A percentile compares a stretch with the other conserved stretches of the same genome.
Evolutionary conservation across 2,797 vertebrate genomes (phyloP).

Genomic region (Enteromius fasciolatus): DNA sequence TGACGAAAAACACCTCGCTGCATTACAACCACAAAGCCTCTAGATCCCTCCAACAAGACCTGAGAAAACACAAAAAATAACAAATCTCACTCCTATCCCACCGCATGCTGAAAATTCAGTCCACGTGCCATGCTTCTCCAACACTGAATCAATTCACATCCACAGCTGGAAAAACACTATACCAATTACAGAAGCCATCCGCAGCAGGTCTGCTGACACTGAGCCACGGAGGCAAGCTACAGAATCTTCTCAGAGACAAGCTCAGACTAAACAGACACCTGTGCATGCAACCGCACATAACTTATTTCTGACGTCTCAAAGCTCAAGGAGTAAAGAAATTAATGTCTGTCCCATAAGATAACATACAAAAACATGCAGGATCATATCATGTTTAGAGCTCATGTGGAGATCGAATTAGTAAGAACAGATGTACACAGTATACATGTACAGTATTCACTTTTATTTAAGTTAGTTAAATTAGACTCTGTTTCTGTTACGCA

Average conservation of each 20-base stretch:
- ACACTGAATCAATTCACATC: conserved; percentile 30
- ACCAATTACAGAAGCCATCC: conserved; percentile 21
- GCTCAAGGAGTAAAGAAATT: not conserved
- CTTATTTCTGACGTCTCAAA: not conserved
- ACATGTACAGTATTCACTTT: not conserved
- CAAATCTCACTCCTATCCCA: not conserved
- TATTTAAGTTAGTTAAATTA: not conserved
- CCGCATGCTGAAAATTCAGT: not conserved
- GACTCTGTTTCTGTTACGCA: not conserved
- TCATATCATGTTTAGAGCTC: not conserved
- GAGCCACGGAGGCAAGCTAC: not conserved
- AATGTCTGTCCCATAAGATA: not conserved
- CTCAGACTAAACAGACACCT: not conserved
- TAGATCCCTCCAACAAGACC: not conserved
- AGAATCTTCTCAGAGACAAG: not conserved
- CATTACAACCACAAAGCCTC: conserved; percentile 13
- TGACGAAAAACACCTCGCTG: not conserved
- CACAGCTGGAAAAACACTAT: conserved; percentile 37
- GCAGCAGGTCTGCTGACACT: not conserved
- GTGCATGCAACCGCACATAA: not conserved
- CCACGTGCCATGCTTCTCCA: not conserved
- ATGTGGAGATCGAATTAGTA: not conserved
- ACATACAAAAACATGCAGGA: not conserved
- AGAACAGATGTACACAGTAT: not conserved
- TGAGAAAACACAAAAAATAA: not conserved